Evolutionary conservation across 1,140 invertebrate genomes (phyloP), one percentile per base, ranked within the genome.

Genomic region (Anastrepha ludens): DNA sequence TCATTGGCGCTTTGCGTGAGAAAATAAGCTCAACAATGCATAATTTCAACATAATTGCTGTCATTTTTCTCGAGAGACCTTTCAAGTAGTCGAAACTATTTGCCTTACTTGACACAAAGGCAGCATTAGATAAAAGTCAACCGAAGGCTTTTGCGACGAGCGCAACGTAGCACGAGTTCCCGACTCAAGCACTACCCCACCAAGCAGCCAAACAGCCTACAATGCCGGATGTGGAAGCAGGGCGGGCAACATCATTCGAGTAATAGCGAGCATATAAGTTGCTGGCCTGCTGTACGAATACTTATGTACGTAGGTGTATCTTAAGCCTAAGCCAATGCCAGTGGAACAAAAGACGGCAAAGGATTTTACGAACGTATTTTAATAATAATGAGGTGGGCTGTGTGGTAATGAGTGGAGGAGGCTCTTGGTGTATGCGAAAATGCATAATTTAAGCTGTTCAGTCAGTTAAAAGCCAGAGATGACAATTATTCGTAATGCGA

Each of bases 21-120:
- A 6, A 85, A 85, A 65, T 85, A 88, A 88, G 87, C 78, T 88
- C 60, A 85, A 85, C 90, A 92, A 91, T 90, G 91, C 91, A 92
- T 92, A 92, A 91, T 92, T 92, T 92, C 92, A 91, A 90, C 90
- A 90, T 92, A 92, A 92, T 92, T 92, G 90, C 90, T 92, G 91
- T 91, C 90, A 92, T 92, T 92, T 92, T 91, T 92, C 90, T 90
- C 90, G 90, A 90, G 90, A 91, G 89, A 89, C 89, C 87, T 86
- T 87, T 55, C 11, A 15, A 74, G 44, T 6, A 3, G 41, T 2
- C 74, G 47, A 41, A 55, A 9, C 2, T 62, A 81, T 2, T 55
- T n/a, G 50, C n/a, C 47, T 1, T 2, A 41, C 15, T 88, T 86
- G 90, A 85, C 88, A 50, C 29, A 67, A 88, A 58, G 60, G 11